A percentile compares a stretch with the other conserved stretches of the same genome.
Evolutionary conservation across 2,113 vertebrate species (phyloP).

Genomic region (Cinclus cinclus): DNA sequence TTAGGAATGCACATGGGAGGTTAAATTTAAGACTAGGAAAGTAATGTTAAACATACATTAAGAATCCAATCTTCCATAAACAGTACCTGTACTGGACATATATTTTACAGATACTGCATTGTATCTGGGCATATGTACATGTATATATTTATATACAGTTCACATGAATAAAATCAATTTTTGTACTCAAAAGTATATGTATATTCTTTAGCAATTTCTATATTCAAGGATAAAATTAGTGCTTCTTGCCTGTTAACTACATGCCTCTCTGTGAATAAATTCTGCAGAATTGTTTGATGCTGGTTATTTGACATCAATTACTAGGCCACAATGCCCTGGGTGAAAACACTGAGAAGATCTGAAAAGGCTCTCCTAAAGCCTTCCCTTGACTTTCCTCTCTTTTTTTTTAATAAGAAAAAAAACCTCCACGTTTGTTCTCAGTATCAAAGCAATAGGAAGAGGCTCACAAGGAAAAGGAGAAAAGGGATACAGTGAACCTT

Average conservation of each 20-base stretch:
- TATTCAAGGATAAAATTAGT: not conserved
- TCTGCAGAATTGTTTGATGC: not conserved
- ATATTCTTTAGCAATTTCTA: not conserved
- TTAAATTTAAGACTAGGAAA: not conserved
- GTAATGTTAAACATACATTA: not conserved
- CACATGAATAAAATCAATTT: not conserved
- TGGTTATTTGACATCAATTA: not conserved
- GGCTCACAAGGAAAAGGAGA: not conserved
- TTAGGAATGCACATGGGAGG: not conserved
- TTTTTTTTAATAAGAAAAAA: not conserved
- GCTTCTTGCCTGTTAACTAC: not conserved
- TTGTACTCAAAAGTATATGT: not conserved
- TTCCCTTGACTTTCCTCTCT: rapidly evolving
- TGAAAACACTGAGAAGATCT: not conserved
- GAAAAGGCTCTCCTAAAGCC: not conserved
- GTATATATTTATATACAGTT: not conserved
- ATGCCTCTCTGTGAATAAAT: not conserved
- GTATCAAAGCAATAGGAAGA: not conserved
- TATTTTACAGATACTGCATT: not conserved
- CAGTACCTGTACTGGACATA: not conserved
- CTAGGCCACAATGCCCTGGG: not conserved
- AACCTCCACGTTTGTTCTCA: not conserved
- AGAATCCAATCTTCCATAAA: not conserved
- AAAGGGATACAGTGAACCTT: not conserved
- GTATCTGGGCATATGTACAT: not conserved